Base-by-base conservation (phyloP, 1,140 invertebrate species). In the Drosophila auraria region DNA sequence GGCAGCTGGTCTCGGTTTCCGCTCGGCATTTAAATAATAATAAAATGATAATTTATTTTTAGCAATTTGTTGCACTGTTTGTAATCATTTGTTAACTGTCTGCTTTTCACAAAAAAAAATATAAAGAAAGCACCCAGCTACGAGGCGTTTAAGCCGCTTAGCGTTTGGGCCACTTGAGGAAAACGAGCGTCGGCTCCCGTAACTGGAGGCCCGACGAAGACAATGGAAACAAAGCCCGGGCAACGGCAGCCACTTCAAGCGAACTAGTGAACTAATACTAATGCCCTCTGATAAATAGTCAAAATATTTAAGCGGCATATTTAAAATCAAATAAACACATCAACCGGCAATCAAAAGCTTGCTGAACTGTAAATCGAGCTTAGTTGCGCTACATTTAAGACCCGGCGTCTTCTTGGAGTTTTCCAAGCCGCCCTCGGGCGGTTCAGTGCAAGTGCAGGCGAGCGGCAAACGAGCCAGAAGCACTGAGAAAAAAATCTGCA, bases 41-140 rank as follows among this genome's bases (percentile, higher is more conserved):
- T 87, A 81, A 83, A 87, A 84, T 81, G 69, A 87, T 87, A 89
- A 90, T 87, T 89, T 90, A 90, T 84, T 82, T 82, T 86, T 74
- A 82, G 77, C 87, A 90, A 90, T 90, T 90, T 90, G 86, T 90
- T 86, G 82, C 75, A 86, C 75, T 84, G 74, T 84, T 86, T 90
- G 87, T 90, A 90, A 90, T 90, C 86, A 90, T 90, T 90, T 90
- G 86, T 90, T 86, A 90, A 91, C 87, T 90, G 86, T 82, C 78
- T 75, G 62, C 72, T 72, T 56, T 78, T 40, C 8, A 40, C 40
- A 38, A 56, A 20, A 17, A 53, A 42, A 33, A 33, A n/a, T 27
- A 51, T 1, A 53, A 1, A 53, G 50, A 61, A 78, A 61, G 33
- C 73, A 63, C 17, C n/a, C 50, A 58, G 58, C 77, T 57, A 79